phyloP scores from a whole-genome alignment of 2,113 vertebrate species.

The Amblyopsis rosae region DNA sequence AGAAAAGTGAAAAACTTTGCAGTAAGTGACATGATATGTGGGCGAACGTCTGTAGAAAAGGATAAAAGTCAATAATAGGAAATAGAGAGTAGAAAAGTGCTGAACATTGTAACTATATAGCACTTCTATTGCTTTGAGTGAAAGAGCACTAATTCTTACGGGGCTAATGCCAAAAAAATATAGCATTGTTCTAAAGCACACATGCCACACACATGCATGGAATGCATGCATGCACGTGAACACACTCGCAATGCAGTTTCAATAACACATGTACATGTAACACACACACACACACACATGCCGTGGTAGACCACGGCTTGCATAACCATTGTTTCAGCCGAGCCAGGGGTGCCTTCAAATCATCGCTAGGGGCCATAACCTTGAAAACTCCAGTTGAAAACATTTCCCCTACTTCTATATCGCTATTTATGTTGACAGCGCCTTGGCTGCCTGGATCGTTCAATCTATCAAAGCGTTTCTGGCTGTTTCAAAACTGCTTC shows the following conservation, averaged over 20 bases:
- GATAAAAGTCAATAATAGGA: too few relatives aligned
- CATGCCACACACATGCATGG: background rate
- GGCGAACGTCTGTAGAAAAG: too few relatives aligned
- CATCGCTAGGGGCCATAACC: constrained; percentile 73
- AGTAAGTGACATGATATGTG: too few relatives aligned
- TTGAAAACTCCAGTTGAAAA: constrained; percentile 81
- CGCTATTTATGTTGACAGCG: constrained; percentile 81
- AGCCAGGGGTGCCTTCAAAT: constrained; percentile 62
- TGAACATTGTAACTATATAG: too few relatives aligned
- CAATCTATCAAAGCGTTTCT: constrained; percentile 78
- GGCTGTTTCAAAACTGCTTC: constrained; percentile 74
- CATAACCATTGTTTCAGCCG: constrained; percentile 35
- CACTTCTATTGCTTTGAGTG: too few relatives aligned
- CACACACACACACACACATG: constrained; percentile 11
- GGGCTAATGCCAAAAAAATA: too few relatives aligned
- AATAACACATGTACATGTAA: background rate
- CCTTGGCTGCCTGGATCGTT: constrained; percentile 68
- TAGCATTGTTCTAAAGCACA: background rate
- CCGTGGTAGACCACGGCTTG: constrained; percentile 46
- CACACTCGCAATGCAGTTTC: background rate
- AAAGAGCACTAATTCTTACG: too few relatives aligned
- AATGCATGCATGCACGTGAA: background rate
- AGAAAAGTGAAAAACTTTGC: too few relatives aligned
- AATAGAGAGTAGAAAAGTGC: too few relatives aligned
- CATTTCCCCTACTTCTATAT: constrained; percentile 71